Evolutionary conservation across 64 coral and sea anemone species (phyloP), one percentile per base, ranked within the genome.

Genomic region (Pocillopora damicornis): DNA sequence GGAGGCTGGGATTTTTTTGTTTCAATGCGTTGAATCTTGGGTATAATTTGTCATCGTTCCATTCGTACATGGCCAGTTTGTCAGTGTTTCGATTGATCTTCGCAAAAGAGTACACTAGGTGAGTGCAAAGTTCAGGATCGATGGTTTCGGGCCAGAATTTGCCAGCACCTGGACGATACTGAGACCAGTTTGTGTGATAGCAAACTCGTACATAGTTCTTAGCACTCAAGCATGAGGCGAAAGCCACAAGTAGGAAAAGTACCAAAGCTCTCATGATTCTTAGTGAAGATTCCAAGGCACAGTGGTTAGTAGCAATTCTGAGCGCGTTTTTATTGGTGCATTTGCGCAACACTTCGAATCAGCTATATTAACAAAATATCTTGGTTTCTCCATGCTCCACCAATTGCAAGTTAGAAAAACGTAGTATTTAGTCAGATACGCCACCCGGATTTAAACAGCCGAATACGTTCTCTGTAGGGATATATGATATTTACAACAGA

Each of bases 31-130:
- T 92, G n/a, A 92, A 88, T 35, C 86, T 88, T 18, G 91, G 86
- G 71, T 92, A 92, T 20, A 92, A n/a, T 37, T 92, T 92, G 59
- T 92, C 91, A 75, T 92, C 91, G 57, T 92, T 92, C 91, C 91
- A 92, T 42, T 92, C 91, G 73, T 92, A 88, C 86, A 88, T 88
- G 13, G 91, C 91, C 17, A 92, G 79, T 42, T 88, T 85, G 65
- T 73, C 78, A 58, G 37, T 88, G 78, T 83, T 88, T 4, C 72
- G 69, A 68, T 88, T 77, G n/a, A 92, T 92, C 79, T 92, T 92
- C 11, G 91, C 91, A 68, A 92, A 92, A 16, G 91, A 81, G 78
- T 92, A 92, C 77, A 88, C 63, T 58, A 92, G 25, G 77, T 92
- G 91, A 13, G 91, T 92, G 73, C 90, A 92, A 6, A 92, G 90